Base-by-base conservation (phyloP, 2,113 vertebrate genomes). In the Athene cunicularia region DNA sequence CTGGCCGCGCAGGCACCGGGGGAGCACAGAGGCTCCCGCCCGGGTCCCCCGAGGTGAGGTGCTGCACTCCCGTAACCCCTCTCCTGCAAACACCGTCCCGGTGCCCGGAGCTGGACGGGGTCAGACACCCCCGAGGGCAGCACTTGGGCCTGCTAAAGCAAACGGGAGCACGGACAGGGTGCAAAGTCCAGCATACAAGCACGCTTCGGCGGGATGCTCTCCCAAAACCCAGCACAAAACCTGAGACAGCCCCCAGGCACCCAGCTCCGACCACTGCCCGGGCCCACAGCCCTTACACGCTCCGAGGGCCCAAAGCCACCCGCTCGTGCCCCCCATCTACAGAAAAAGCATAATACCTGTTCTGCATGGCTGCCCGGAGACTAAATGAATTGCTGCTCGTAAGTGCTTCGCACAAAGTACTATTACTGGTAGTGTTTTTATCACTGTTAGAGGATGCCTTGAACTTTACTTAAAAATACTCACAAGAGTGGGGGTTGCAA, bases 401-500 rank as follows among this genome's bases (percentile, higher is more conserved):
- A 27, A 76, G 45, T 1, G 18, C 66, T 50, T 23, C 50, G 49
- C 64, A 63, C 56, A 14, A 43, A 60, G 35, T n/a, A 20, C 52
- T 37, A 5, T 23, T 43, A 8, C 43, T 6, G 11, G 27, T 7
- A 67, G 60, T 9, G 22, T 41, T 63, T 67, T 68, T 59, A 45
- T 71, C 41, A 23, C 63, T 62, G 27, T 52, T 26, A 28, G 47
- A 92, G n/a, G 24, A 62, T 45, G 53, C n/a, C 22, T 4, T 27
- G 73, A 80, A 64, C 73, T 47, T 63, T 84, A 45, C 14, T 50
- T 52, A 4, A 52, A 79, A 87, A 59, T 2, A 19, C 13, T 16
- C 3, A 0, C 0, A 1, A 75, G 28, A 81, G 47, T 3, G 3
- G 0, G 47, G n/a, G 35, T 5, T 14, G 33, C 8, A 15, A 41